phyloP scores from a whole-genome alignment of 1,140 invertebrate species.

The Brachionus koreanus region DNA sequence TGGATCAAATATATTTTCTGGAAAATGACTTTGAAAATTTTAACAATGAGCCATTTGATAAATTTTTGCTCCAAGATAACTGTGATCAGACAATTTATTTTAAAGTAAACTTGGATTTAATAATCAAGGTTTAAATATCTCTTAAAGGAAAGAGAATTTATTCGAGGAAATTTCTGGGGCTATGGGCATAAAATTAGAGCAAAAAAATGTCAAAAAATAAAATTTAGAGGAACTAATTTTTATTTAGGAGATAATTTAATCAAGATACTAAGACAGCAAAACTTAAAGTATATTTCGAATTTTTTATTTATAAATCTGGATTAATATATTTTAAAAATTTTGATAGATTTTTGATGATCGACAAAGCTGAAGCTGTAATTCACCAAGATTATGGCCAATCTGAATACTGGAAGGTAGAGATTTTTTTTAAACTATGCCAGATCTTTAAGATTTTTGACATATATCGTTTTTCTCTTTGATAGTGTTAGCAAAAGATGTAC shows the following conservation, averaged over 20 bases:
- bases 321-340: not conserved
- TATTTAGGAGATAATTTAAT: not conserved
- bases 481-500: no score
- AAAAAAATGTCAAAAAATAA: not conserved
- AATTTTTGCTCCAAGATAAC: not conserved
- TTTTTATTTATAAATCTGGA: not conserved
- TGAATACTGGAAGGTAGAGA: constrained; percentile 70
- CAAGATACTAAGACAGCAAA: not conserved
- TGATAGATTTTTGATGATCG: constrained; percentile 69
- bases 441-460: no score
- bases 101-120: not conserved
- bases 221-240: constrained; percentile 15
- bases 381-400: constrained; percentile 78
- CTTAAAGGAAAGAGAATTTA: not conserved
- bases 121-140: not conserved
- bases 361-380: constrained; percentile 79
- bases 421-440: not conserved
- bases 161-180: not conserved
- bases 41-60: not conserved
- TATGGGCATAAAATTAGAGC: not conserved
- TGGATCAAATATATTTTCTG: constrained; percentile 11
- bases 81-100: not conserved
- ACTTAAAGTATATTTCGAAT: not conserved
- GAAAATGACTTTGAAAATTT: constrained; percentile 38
- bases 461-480: no score